Evolutionary conservation across 2,113 vertebrate genomes (phyloP).

Genomic region (Melospiza georgiana): DNA sequence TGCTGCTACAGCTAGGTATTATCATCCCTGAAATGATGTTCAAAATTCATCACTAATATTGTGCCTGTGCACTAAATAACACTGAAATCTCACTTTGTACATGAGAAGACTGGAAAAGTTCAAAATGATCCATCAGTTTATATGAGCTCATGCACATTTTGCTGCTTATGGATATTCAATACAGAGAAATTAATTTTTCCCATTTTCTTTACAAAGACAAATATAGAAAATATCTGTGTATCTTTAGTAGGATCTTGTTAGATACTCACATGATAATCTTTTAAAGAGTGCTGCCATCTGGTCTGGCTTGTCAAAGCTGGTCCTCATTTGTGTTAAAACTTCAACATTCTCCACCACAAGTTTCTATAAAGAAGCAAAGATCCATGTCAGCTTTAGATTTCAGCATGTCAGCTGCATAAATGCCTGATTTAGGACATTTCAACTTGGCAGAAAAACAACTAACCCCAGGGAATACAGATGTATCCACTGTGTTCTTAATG

Average conservation of each 20-base stretch:
- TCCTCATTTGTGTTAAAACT: slow-evolving; percentile 98
- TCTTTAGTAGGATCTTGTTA: neutral
- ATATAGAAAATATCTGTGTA: neutral
- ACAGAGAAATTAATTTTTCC: neutral
- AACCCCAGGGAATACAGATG: slow-evolving; percentile 38
- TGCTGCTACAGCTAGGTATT: neutral
- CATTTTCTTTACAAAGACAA: neutral
- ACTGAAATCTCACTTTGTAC: neutral
- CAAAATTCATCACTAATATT: neutral
- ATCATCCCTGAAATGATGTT: neutral
- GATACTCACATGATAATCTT: slow-evolving; percentile 90
- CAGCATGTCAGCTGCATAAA: slow-evolving; percentile 1
- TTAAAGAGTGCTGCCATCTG: slow-evolving; percentile 98
- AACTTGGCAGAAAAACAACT: slow-evolving; percentile 18
- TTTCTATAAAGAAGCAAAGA: slow-evolving; percentile 80
- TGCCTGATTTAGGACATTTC: neutral
- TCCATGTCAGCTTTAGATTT: slow-evolving; percentile 30
- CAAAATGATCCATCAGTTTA: neutral
- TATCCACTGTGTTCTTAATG: neutral
- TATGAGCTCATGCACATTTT: accelerated
- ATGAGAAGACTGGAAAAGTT: neutral
- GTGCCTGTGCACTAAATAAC: neutral
- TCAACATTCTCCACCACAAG: slow-evolving; percentile 98
- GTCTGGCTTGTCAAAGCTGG: slow-evolving; percentile 98
- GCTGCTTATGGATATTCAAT: neutral